These are phyloP conservation scores for Sibirionetta formosa DNA, from an alignment of 2,797 vertebrate genomes.

Conservation along the genomic window DNA sequence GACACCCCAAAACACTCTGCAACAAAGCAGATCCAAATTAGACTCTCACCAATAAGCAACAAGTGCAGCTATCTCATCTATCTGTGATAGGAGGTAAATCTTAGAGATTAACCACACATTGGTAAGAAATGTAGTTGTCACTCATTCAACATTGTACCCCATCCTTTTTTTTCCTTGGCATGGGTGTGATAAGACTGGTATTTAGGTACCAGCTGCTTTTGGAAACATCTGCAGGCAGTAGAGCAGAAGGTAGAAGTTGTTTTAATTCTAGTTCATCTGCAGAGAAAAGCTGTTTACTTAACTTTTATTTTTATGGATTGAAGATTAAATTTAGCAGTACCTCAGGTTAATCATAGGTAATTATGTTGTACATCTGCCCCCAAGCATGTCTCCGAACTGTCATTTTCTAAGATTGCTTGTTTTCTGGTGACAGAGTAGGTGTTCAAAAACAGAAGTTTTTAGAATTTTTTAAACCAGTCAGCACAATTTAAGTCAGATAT, in stretches of 20 bases:
- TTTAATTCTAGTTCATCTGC: neutral
- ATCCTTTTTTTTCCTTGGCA: neutral
- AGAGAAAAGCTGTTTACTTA: slow-evolving; percentile 20
- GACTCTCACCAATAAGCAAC: neutral
- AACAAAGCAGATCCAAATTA: neutral
- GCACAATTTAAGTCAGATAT: slow-evolving; percentile 18
- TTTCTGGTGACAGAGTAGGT: neutral
- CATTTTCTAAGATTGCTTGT: neutral
- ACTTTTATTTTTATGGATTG: neutral
- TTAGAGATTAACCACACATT: neutral
- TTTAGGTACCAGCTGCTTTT: neutral
- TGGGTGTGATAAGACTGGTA: neutral
- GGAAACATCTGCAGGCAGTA: neutral
- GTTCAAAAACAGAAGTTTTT: neutral
- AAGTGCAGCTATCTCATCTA: neutral
- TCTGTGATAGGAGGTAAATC: neutral
- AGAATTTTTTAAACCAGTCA: neutral
- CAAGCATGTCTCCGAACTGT: neutral
- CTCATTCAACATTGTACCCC: neutral
- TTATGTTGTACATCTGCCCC: neutral
- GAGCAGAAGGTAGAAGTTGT: neutral
- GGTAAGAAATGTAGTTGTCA: neutral
- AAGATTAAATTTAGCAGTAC: slow-evolving; percentile 51
- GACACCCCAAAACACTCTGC: neutral
- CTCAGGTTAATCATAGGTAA: slow-evolving; percentile 34